Conservation (phyloP, 2,113 vertebrate species). For the Pseudorasbora parva region DNA sequence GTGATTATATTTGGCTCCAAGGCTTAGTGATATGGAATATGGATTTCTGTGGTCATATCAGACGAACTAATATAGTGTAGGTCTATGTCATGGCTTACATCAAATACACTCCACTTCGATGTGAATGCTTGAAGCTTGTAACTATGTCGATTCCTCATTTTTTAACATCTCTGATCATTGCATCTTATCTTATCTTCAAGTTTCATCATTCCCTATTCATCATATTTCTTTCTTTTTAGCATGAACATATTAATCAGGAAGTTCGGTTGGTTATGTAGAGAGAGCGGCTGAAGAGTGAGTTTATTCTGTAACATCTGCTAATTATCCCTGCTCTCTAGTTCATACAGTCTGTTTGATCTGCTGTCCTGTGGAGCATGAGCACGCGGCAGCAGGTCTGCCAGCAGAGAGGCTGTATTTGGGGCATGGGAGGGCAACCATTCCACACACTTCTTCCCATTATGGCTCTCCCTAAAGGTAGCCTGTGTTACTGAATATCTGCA, state of each 20-base stretch:
- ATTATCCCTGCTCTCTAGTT: constrained; percentile 79
- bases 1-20: not conserved
- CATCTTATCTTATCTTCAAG: not conserved
- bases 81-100: not conserved
- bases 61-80: not conserved
- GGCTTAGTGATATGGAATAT: constrained; percentile 12
- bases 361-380: constrained; percentile 69
- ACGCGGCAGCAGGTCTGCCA: not conserved
- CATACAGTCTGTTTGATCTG: constrained; percentile 79
- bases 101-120: not conserved
- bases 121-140: constrained; percentile 10
- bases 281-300: constrained; percentile 27
- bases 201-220: not conserved
- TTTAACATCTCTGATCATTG: not conserved
- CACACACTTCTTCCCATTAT: not conserved
- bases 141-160: not conserved
- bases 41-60: constrained; percentile 2
- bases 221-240: not conserved
- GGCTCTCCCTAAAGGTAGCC: constrained; percentile 1
- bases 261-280: constrained; percentile 8
- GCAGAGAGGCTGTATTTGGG: constrained; percentile 48
- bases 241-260: constrained; percentile 16
- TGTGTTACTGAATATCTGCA: constrained; percentile 14
- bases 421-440: constrained; percentile 10
- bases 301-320: constrained; percentile 79